Conservation (phyloP, 1,140 invertebrate genomes). For the Drosophila bipectinata region DNA sequence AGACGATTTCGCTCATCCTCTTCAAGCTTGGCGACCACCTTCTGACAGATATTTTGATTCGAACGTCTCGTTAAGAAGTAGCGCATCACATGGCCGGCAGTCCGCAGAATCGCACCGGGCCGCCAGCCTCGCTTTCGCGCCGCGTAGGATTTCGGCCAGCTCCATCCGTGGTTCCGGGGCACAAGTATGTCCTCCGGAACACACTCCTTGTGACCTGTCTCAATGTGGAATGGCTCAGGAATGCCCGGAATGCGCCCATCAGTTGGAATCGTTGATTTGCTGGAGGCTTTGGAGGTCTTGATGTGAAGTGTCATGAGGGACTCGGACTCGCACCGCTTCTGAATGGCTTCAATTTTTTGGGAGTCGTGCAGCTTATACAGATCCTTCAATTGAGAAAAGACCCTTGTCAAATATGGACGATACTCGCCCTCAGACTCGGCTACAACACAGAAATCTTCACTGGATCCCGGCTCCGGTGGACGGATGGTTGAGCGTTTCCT, state of each 20-base stretch:
- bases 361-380: constrained; percentile 56
- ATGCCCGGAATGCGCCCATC: background rate
- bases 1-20: background rate
- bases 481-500: background rate
- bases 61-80: constrained; percentile 50
- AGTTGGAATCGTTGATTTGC: background rate
- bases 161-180: constrained; percentile 66
- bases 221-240: background rate
- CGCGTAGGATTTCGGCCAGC: constrained; percentile 45
- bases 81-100: constrained; percentile 66
- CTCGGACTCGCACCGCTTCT: constrained; percentile 16
- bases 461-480: constrained; percentile 16
- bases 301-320: background rate
- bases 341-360: constrained; percentile 3
- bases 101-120: constrained; percentile 59
- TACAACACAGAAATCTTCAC: constrained; percentile 52
- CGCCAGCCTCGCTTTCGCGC: constrained; percentile 60
- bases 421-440: constrained; percentile 21
- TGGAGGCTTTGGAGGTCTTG: background rate
- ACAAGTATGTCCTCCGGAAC: constrained; percentile 28
- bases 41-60: constrained; percentile 23
- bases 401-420: constrained; percentile 56
- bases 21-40: background rate
- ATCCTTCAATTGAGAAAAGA: constrained; percentile 66
- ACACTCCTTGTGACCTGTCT: constrained; percentile 51